Evolutionary conservation across 2,888 invertebrate genomes (phyloP), one percentile per base, ranked within the genome.

Genomic region (Adelphocoris suturalis): DNA sequence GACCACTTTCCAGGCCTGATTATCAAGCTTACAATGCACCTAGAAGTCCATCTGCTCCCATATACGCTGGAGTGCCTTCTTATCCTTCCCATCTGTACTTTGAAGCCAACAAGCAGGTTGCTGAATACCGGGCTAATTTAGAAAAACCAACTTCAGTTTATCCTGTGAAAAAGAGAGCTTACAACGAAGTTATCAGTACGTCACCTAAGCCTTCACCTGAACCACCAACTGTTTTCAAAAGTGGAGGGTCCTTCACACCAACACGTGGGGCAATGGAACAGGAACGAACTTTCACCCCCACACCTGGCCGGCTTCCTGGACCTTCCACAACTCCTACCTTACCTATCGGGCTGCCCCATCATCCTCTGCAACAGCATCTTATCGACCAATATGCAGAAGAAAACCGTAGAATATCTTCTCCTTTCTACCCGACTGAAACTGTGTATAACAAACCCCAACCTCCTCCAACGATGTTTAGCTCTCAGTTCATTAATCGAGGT

Each of bases 141-240:
- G 92, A 92, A 78, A 92, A 92, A 76, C 90, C 91, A 5, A 28
- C 86, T 47, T 89, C 91, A 23, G 93, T 94, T 46, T 96, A 95
- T 92, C 96, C 96, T 13, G 95, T 96, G 57, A 96, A 96, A 92
- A 96, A 96, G 92, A 94, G 96, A 68, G 94, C 94, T 55, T 96
- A 95, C 91, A 95, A 94, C 92, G 95, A 95, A 92, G 92, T 91
- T 28, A 93, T 94, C 61, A 91, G 80, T 68, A 80, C 81, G 9
- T 90, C 91, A 37, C 90, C 91, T 16, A 90, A 84, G 19, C 88
- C 55, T 87, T 90, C 90, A 14, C 47, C 78, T n/a, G 80, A 90
- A 2, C 81, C 90, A 37, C 68, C 4, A 23, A 23, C 23, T 23
- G 27, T 90, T 11, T 80, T 90, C 37, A 90, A 91, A 28, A 90